A percentile compares a stretch with the other conserved stretches of the same genome.
These are phyloP conservation scores for Pituophis catenifer DNA, from an alignment of 2,113 vertebrate genomes.

Conservation along the genomic window DNA sequence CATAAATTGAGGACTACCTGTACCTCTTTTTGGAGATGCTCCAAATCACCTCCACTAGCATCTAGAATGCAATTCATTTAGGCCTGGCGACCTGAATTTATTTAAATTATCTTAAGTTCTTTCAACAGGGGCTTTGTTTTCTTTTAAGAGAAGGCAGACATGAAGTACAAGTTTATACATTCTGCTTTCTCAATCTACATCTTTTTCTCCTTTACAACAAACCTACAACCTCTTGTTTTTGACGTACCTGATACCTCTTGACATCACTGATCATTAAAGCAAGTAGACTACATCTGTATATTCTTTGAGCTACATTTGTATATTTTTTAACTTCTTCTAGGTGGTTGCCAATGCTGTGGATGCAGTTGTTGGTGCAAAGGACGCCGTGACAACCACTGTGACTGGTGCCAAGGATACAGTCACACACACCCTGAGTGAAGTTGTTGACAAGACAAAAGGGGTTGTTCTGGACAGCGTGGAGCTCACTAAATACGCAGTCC, in stretches of 20 bases:
- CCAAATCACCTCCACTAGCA: background rate
- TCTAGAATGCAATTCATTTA: background rate
- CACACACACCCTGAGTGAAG: constrained; percentile 73
- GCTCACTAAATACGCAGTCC: constrained; percentile 79
- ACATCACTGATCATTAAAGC: background rate
- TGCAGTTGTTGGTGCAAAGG: constrained; percentile 74
- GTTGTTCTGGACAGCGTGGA: constrained; percentile 80
- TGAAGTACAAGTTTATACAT: background rate
- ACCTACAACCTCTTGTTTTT: background rate
- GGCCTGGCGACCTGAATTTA: background rate
- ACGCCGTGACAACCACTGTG: constrained; percentile 69
- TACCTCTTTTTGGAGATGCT: too few relatives aligned
- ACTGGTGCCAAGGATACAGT: constrained; percentile 77
- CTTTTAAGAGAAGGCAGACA: background rate
- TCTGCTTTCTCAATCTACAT: background rate
- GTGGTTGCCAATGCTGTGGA: constrained; percentile 74
- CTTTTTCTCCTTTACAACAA: background rate
- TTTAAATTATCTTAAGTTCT: background rate
- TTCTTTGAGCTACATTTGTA: background rate
- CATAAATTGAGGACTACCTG: too few relatives aligned
- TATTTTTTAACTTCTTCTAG: constrained; percentile 48
- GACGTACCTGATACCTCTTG: background rate
- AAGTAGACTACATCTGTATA: background rate
- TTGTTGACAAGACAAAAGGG: constrained; percentile 73
- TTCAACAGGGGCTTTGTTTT: background rate